A percentile compares a stretch with the other conserved stretches of the same genome.
Conservation (phyloP, 2,797 vertebrate genomes). For the Aphelocoma californica region DNA sequence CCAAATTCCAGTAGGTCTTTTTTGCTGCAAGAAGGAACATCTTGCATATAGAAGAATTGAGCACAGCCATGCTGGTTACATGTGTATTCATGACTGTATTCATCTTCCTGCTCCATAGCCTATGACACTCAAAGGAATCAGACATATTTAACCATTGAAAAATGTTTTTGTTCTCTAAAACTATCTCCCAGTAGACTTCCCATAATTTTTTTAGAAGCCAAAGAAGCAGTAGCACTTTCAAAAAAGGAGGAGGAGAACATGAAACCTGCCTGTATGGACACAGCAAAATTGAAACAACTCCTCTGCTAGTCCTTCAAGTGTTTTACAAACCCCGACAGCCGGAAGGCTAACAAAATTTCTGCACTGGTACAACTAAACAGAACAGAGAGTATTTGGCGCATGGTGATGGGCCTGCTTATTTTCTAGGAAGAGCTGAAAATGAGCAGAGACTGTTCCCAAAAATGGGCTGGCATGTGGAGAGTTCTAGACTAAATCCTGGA, state of each 20-base stretch:
- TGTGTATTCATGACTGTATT: not conserved
- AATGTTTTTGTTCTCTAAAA: not conserved
- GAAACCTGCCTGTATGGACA: fast-evolving
- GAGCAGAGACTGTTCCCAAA: not conserved
- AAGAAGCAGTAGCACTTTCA: not conserved
- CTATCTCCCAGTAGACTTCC: not conserved
- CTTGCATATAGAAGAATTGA: not conserved
- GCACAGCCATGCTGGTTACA: not conserved
- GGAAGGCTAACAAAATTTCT: not conserved
- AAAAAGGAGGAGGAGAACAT: not conserved
- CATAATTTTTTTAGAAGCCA: not conserved
- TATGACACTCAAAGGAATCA: not conserved
- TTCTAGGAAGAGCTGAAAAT: not conserved
- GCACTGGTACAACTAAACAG: not conserved
- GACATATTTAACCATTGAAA: not conserved
- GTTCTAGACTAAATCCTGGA: not conserved
- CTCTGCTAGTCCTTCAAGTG: not conserved
- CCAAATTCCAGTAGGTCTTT: not conserved
- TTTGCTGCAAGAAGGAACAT: not conserved
- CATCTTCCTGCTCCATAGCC: not conserved
- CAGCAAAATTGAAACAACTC: not conserved
- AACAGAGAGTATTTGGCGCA: not conserved
- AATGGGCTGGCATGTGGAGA: fast-evolving
- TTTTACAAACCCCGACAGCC: not conserved
- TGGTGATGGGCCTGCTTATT: not conserved